Evolutionary conservation across 2,888 invertebrate species (phyloP), one percentile per base, ranked within the genome.

Genomic region (Ectemnius lituratus): DNA sequence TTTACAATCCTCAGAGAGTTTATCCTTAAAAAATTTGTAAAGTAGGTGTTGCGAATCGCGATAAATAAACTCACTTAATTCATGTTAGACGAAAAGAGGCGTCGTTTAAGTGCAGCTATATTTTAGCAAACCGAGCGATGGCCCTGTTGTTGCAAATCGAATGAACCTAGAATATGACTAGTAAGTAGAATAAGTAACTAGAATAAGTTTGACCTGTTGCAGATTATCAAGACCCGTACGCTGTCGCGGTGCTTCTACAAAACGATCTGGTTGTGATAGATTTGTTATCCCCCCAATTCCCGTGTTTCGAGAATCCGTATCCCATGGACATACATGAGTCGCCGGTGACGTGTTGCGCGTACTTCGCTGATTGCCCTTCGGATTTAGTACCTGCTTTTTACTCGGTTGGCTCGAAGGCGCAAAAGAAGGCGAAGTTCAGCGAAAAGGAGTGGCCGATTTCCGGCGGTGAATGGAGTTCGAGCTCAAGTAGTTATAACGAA

Each of bases 271-370:
- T 99, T 90, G 96, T 99, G 88, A 97, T 99, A 91, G 99, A 99
- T 93, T 94, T 99, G 89, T 95, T 96, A 90, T 96, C 97, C 63
- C 94, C 96, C 73, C 99, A 99, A 90, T 99, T 98, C 93, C 99
- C 99, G 27, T 98, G 98, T 92, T 97, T 99, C 93, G 99, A 99
- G 92, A 99, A 99, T 93, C 99, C 99, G 59, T 99, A 99, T 93
- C 98, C 99, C 78, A 99, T 99, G 98, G 99, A 99, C 92, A 94
- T 99, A 85, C 99, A 99, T 93, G 99, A 99, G 92, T 98, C 98
- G 66, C 97, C 99, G 23, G 99, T 99, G 88, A 99, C 99, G 70
- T 97, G 97, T 92, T 97, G 98, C 92, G 95, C 96, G 74, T 99
- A 99, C 93, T 94, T 98, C 91, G 98, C 98, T 70, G 99, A 99